phyloP scores from a whole-genome alignment of 2,113 vertebrate genomes.

The Peromyscus leucopus region DNA sequence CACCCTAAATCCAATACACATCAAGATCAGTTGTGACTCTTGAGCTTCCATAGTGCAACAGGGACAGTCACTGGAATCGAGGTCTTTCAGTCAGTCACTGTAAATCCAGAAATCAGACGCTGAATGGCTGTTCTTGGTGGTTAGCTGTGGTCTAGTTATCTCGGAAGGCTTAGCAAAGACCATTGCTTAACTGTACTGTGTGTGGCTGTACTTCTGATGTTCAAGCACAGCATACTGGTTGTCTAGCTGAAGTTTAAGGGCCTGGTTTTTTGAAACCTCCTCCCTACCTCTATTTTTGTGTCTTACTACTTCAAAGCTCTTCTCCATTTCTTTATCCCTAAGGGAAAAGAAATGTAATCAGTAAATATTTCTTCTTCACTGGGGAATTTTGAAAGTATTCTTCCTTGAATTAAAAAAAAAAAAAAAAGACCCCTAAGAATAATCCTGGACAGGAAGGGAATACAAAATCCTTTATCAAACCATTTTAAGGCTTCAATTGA shows the following conservation, averaged over 20 bases:
- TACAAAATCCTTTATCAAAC: constrained; percentile 56
- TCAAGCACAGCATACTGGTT: constrained; percentile 98
- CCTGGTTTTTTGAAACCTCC: constrained; percentile 91
- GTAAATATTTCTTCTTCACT: constrained; percentile 87
- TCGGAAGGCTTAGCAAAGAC: constrained; percentile 89
- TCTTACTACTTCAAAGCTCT: constrained; percentile 99
- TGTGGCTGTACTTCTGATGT: constrained; percentile 92
- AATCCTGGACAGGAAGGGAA: constrained; percentile 28
- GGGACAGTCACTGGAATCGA: constrained; percentile 83
- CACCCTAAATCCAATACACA: constrained; percentile 88
- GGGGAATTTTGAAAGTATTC: constrained; percentile 70
- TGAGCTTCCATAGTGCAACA: constrained; percentile 86
- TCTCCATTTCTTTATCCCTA: constrained; percentile 99
- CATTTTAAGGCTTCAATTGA: constrained; percentile 66
- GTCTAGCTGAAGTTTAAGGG: constrained; percentile 97
- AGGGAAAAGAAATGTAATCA: constrained; percentile 91
- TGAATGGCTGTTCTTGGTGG: constrained; percentile 85
- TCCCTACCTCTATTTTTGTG: constrained; percentile 97
- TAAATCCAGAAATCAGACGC: constrained; percentile 87
- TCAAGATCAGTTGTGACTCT: constrained; percentile 83
- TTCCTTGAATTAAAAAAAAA: constrained; percentile 58
- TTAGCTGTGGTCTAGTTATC: constrained; percentile 91
- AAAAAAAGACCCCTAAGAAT: constrained; percentile 53
- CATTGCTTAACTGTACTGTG: constrained; percentile 87
- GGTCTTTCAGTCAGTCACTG: constrained; percentile 89